Base-by-base conservation (phyloP, 2,113 vertebrate species). In the Globicephala melas region DNA sequence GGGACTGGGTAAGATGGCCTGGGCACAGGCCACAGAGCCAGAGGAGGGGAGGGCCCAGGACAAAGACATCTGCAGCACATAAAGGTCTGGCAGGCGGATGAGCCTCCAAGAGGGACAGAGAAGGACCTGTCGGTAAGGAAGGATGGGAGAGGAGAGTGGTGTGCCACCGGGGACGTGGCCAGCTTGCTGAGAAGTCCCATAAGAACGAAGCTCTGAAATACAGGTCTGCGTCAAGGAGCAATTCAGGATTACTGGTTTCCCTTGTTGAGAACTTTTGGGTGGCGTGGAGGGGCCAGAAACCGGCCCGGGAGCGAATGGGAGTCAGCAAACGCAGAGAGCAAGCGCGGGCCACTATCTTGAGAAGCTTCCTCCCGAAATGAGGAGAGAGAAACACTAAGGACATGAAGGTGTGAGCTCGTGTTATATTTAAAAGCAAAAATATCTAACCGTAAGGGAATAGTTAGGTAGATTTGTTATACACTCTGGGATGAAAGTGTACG, bases 91-190 rank as follows among this genome's bases (percentile, higher is more conserved):
- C 25, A 58, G 38, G 28, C 55, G 12, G 44, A 31, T 0, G 12
- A 1, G 1, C 36, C 15, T 18, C n/a, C 55, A 0, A 28, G 26
- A 11, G 28, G 15, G 1, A 25, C 6, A 6, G 31, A 14, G 23
- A 28, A 31, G n/a, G 15, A 14, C 14, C 28, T 0, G n/a, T 12
- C 25, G 12, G 9, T 0, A 26, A 33, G 38, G 1, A 44, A 71
- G 55, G 18, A 26, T 5, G 25, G 15, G 23, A 9, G 1, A 33
- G 36, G 36, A 11, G 28, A 26, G 11, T 0, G n/a, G 3, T 0
- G 1, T 0, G 13, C 2, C 12, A 0, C 0, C 0, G 25, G 33
- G 21, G 60, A 60, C 7, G 25, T 25, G 1, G 71, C 50, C 23
- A 26, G 1, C 5, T 3, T 70, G 31, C 12, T 33, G 20, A 33